Evolutionary conservation across 2,797 vertebrate genomes (phyloP).

Genomic region (Epinephelus coioides): DNA sequence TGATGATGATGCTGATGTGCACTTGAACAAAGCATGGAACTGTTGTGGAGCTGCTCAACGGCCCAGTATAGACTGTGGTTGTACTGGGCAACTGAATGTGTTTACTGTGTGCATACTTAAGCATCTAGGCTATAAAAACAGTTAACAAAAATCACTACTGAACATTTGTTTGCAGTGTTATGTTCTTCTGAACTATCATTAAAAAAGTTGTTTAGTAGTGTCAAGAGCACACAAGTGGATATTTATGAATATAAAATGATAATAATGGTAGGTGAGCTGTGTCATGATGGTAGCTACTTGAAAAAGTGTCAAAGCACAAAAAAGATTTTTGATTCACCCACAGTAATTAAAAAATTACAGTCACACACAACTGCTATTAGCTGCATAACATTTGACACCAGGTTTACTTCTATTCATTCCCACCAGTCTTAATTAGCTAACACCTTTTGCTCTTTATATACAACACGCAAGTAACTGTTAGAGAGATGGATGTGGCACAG

Average conservation of each 20-base stretch:
- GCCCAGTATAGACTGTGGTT: not conserved
- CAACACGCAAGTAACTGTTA: no score
- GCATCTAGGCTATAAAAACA: not conserved
- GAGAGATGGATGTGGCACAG: no score
- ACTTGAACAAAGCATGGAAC: not conserved
- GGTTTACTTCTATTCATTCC: conserved; percentile 1
- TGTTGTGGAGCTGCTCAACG: not conserved
- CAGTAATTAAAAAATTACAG: not conserved
- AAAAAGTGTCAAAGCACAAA: not conserved
- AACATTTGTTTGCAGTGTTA: conserved; percentile 4
- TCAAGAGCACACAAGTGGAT: conserved; percentile 22
- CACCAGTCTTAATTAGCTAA: not conserved
- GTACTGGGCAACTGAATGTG: not conserved
- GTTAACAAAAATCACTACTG: not conserved
- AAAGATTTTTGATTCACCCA: not conserved
- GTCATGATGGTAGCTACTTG: not conserved
- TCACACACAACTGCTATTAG: not conserved
- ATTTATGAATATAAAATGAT: not conserved
- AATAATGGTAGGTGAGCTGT: not conserved
- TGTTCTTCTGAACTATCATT: not conserved
- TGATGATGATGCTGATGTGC: not conserved
- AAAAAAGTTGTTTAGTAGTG: not conserved
- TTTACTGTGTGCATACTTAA: not conserved
- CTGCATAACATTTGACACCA: not conserved
- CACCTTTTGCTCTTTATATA: not conserved